These are phyloP conservation scores for Panulirus ornatus DNA, from an alignment of 1,140 invertebrate genomes.

Conservation along the genomic window DNA sequence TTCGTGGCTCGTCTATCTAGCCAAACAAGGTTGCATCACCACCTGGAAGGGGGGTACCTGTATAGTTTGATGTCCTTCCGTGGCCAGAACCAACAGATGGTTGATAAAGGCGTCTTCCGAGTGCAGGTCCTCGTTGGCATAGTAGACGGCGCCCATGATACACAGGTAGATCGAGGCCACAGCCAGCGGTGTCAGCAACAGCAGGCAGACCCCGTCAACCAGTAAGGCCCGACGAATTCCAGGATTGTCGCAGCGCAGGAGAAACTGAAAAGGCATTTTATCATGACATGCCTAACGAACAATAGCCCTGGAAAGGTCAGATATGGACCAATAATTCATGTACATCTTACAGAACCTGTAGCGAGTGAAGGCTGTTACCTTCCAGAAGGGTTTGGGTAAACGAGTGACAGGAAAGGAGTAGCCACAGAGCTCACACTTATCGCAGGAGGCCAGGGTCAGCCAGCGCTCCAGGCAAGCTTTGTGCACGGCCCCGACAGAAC, in stretches of 20 bases:
- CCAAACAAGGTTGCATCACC: too few species aligned
- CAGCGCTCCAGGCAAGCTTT: constrained; percentile 84
- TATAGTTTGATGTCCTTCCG: too few species aligned
- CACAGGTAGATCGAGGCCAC: constrained; percentile 81
- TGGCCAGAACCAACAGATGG: background rate
- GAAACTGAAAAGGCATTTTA: background rate
- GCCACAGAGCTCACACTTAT: constrained; percentile 82
- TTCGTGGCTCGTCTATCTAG: too few species aligned
- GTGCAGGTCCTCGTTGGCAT: background rate
- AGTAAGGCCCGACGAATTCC: constrained; percentile 72
- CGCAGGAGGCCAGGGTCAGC: constrained; percentile 81
- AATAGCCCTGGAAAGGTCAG: too few species aligned
- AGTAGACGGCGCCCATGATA: constrained; percentile 77
- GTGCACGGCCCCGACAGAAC: constrained; percentile 84
- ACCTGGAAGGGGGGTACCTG: too few species aligned
- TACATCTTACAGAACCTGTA: too few species aligned
- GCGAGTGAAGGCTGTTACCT: constrained; percentile 77
- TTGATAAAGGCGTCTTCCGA: background rate
- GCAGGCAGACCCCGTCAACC: constrained; percentile 80
- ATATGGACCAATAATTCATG: too few species aligned
- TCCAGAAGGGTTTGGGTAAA: constrained; percentile 77
- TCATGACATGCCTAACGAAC: too few species aligned
- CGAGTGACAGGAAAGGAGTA: constrained; percentile 79
- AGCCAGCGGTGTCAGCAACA: constrained; percentile 81
- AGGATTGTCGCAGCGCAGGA: constrained; percentile 6